A percentile compares a stretch with the other conserved stretches of the same genome.
These are phyloP conservation scores for Chymomyza procnemis DNA, from an alignment of 2,888 invertebrate species.

Conservation along the genomic window DNA sequence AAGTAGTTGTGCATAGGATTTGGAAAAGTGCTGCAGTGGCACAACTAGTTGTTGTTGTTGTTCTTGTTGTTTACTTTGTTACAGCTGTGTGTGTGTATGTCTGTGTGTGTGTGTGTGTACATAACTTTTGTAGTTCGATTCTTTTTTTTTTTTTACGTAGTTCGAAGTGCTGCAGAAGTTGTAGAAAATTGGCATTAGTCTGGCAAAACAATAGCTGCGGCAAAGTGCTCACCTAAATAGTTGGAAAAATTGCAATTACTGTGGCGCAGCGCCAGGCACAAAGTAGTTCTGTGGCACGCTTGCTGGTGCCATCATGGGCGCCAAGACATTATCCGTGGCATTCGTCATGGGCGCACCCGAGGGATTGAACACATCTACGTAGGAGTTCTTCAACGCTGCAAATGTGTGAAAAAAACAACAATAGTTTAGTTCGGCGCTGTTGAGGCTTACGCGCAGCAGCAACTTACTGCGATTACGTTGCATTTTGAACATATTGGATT, in stretches of 20 bases:
- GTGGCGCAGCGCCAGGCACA: conserved; percentile 67
- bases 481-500: conserved; percentile 88
- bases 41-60: background rate
- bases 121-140: background rate
- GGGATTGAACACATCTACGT: conserved; percentile 94
- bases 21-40: background rate
- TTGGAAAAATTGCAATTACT: conserved; percentile 30
- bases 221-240: background rate
- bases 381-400: conserved; percentile 89
- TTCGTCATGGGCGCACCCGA: conserved; percentile 79
- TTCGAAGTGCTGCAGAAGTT: conserved; percentile 40
- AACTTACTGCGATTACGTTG: conserved; percentile 87
- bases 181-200: background rate
- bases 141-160: conserved; percentile 48
- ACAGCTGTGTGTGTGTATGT: conserved; percentile 21
- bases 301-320: conserved; percentile 77
- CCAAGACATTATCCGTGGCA: conserved; percentile 75
- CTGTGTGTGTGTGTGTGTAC: conserved; percentile 20
- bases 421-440: no score
- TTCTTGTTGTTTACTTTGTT: background rate
- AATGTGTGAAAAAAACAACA: no score
- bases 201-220: no score
- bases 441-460: background rate
- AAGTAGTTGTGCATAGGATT: background rate
- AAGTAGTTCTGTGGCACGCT: conserved; percentile 76